Base-by-base conservation (phyloP, 2,113 vertebrate species). In the Ondatra zibethicus region DNA sequence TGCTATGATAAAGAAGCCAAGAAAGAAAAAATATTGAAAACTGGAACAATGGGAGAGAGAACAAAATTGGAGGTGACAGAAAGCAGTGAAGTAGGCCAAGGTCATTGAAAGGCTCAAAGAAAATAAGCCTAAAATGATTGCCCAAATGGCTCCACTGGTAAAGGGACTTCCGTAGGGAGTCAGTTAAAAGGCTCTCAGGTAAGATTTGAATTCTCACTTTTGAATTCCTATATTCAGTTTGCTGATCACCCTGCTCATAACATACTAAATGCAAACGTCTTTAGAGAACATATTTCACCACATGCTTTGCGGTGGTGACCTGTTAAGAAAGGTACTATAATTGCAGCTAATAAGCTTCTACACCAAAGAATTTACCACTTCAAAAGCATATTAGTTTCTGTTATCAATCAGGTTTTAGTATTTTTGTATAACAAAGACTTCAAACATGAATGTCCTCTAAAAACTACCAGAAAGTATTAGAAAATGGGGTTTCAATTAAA, bases 381-480 rank as follows among this genome's bases (percentile, higher is more conserved):
- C 66, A 78, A 78, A 91, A 97, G 23, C 23, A 36, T 55, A 96
- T 95, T 92, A 82, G 95, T 95, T 96, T 95, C 93, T 96, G 1
- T 95, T 97, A 95, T 25, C n/a, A 96, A 21, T 0, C 66, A 42
- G 29, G 27, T 17, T 93, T 96, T 97, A 89, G 96, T 84, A 91
- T 33, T 90, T 95, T 94, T 72, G 1, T 7, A 95, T 97, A 97
- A 97, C 70, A 11, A 96, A 94, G 12, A 70, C 88, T 86, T 88
- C 21, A 95, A 66, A 91, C n/a, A 96, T 1, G 3, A 88, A 94
- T 68, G 88, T 88, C 70, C 92, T 92, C 92, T 96, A 84, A 92
- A 50, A 80, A 94, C 52, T 52, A 94, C 39, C 14, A 88, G 21
- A 94, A 92, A 97, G 33, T 95, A 77, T 97, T 97, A 96, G 27